Base-by-base conservation (phyloP, 1,140 invertebrate species). In the Trichomalopsis sarcophagae region DNA sequence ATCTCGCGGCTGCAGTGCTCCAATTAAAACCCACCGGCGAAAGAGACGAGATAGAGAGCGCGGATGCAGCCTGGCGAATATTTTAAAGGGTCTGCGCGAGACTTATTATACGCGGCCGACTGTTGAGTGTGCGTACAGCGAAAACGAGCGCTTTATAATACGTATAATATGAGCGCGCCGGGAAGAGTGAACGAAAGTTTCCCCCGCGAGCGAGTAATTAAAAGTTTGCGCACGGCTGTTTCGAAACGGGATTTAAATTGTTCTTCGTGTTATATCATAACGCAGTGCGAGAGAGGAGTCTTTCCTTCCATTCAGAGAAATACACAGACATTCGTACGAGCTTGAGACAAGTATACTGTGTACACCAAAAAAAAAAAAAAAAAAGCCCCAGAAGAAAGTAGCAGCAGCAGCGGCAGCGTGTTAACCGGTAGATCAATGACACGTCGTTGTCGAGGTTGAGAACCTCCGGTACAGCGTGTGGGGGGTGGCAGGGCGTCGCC, bases 401-500 rank as follows among this genome's bases (percentile, higher is more conserved):
- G 17, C 36, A 7, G 33, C 73, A 81, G 86, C 73, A 82, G 81
- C 73, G 36, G 36, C 23, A 71, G 5, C 30, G 50, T 62, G 36
- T 40, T 69, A 66, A 55, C 80, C 76, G 71, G 87, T 77, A 85
- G 86, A 87, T 84, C 85, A 87, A 87, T 87, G 86, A 86, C 87
- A 88, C 84, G 83, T 86, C 76, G 66, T 69, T 73, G 81, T 30
- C 74, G 85, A 87, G 88, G 89, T 89, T 93, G 92, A 91, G 92
- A 91, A 88, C 88, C 92, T 86, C 91, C 91, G 90, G 85, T 71
- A 87, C 88, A 86, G 80, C 13, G 74, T 10, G 74, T 21, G 78
- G 75, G 50, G 21, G 78, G 47, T 23, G 66, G 71, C 77, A 93
- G 92, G 92, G 92, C 92, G 92, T 93, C 92, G 91, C 92, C 92